Percentiles rank a stretch among this genome's conserved stretches.
These are phyloP conservation scores for Hippocampus barbouri DNA, from an alignment of 2,113 vertebrate genomes.

Conservation along the genomic window DNA sequence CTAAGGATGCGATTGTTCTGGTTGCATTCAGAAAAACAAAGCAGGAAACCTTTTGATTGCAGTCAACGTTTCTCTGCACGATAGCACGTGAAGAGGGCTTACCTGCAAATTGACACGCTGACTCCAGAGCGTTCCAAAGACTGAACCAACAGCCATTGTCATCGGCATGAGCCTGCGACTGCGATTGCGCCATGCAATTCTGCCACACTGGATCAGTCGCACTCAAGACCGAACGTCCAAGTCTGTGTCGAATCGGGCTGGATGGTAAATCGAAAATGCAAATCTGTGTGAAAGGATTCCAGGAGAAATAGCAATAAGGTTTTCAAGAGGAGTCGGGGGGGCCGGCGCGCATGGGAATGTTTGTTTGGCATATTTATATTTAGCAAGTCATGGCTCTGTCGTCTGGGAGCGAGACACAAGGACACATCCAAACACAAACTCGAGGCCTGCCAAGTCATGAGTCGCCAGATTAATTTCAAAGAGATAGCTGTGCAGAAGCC, in stretches of 20 bases:
- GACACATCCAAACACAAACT: constrained; percentile 70
- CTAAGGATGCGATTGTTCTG: constrained; percentile 63
- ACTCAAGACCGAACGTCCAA: background rate
- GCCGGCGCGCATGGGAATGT: constrained; percentile 44
- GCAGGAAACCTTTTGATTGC: constrained; percentile 69
- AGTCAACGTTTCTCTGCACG: constrained; percentile 50
- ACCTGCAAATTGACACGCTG: constrained; percentile 48
- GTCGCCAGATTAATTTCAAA: constrained; percentile 78
- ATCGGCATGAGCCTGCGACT: background rate
- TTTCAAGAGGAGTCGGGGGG: constrained; percentile 43
- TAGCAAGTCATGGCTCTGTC: constrained; percentile 54
- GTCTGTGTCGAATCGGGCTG: no score
- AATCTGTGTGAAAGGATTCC: no score
- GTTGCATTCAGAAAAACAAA: constrained; percentile 42
- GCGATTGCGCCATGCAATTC: background rate
- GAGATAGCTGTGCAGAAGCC: constrained; percentile 69
- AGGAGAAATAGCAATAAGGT: constrained; percentile 13
- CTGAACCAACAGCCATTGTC: constrained; percentile 29
- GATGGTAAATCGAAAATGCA: no score
- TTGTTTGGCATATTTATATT: constrained; percentile 65
- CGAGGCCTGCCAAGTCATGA: constrained; percentile 74
- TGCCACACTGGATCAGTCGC: background rate
- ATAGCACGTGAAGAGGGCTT: constrained; percentile 53
- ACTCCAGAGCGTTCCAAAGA: constrained; percentile 1
- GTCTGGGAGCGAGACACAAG: constrained; percentile 65